Percentiles rank a stretch among this genome's conserved stretches.
These are phyloP conservation scores for Baryphthengus martii DNA, from an alignment of 2,113 vertebrate genomes.

Conservation along the genomic window DNA sequence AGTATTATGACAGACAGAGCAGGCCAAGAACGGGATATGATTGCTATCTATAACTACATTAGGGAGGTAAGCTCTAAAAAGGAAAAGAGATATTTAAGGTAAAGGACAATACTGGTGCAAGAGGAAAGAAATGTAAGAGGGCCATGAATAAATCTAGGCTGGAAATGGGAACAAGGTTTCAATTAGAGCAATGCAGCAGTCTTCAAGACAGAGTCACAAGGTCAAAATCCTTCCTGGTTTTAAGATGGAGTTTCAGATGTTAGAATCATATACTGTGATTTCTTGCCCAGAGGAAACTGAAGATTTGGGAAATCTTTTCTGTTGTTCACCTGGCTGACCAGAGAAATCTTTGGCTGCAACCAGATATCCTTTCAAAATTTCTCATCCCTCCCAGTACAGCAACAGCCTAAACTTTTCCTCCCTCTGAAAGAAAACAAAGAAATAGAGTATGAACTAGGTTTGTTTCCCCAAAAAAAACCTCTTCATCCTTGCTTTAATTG, in stretches of 20 bases:
- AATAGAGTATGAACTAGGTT: neutral
- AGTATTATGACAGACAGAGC: neutral
- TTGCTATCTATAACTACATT: constrained; percentile 18
- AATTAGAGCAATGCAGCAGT: neutral
- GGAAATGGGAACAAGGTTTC: neutral
- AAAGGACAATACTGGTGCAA: neutral
- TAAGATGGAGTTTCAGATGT: neutral
- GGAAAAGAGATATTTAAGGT: neutral
- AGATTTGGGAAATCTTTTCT: neutral
- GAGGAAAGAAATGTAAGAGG: neutral
- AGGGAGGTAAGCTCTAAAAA: neutral
- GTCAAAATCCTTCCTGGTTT: neutral
- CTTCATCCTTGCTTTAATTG: neutral
- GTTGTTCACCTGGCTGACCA: neutral
- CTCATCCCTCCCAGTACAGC: neutral
- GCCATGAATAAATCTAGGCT: neutral
- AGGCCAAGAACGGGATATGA: neutral
- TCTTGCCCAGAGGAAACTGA: neutral
- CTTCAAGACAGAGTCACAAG: neutral
- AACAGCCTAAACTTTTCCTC: neutral
- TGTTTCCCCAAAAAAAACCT: neutral
- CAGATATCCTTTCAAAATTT: neutral
- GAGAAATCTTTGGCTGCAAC: neutral
- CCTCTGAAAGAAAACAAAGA: neutral
- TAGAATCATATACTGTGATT: neutral